Conservation (phyloP, 2,113 vertebrate genomes). For the Hylia prasina region DNA sequence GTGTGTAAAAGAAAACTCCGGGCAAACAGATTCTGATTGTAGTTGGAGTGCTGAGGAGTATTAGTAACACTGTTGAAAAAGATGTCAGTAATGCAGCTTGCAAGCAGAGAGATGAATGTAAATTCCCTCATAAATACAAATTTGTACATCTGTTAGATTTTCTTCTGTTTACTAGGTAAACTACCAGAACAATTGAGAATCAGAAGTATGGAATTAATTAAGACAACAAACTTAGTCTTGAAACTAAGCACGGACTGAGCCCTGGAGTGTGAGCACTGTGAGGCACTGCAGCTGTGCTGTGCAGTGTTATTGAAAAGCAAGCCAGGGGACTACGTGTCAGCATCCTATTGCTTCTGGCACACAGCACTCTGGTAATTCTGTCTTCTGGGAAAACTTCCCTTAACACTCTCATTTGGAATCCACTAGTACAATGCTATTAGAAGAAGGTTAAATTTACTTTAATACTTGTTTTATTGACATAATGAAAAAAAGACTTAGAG, state of each 20-base stretch:
- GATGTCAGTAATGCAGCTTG: not conserved
- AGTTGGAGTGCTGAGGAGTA: not conserved
- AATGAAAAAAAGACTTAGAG: not conserved
- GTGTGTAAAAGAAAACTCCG: not conserved
- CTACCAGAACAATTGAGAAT: not conserved
- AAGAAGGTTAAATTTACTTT: not conserved
- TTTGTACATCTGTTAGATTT: not conserved
- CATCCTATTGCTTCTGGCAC: not conserved
- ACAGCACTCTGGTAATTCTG: not conserved
- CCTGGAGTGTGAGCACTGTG: accelerated
- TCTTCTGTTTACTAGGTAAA: not conserved
- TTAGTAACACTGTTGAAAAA: not conserved
- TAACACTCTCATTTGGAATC: not conserved
- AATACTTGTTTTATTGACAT: not conserved
- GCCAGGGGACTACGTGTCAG: not conserved
- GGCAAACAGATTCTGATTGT: not conserved
- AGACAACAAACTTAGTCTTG: not conserved
- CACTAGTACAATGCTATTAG: not conserved
- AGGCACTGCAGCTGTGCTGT: not conserved
- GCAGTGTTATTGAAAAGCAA: not conserved
- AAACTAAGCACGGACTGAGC: not conserved
- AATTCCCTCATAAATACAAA: not conserved
- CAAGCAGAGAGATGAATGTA: not conserved
- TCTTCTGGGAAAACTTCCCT: not conserved
- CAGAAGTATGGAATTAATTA: not conserved